Evolutionary conservation across 2,888 invertebrate genomes (phyloP), one percentile per base, ranked within the genome.

Genomic region (Drosophila kambysellisi): DNA sequence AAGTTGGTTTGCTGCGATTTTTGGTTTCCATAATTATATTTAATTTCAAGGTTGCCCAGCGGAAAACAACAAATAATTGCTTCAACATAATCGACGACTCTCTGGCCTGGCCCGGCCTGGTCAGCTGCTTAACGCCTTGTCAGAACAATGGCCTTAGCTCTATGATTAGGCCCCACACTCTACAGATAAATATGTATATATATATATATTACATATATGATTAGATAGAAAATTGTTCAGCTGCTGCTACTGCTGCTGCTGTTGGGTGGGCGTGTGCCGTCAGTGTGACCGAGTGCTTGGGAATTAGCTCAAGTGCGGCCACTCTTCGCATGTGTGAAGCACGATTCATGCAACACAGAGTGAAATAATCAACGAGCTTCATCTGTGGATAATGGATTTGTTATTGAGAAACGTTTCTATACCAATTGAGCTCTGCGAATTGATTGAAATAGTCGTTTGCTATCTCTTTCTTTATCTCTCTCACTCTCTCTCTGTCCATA

Each of bases 111-210:
- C 6, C 5, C 11, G 41, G 43, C 43, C n/a, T 46, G 73, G 76
- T 82, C 85, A 86, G 76, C 84, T 85, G 85, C 90, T 85, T 89
- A 89, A 88, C 85, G 83, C 85, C 85, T 88, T 78, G 88, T 82
- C 85, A 88, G 90, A 85, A 80, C 83, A 85, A 89, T 89, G 81
- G 81, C 79, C 83, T 65, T 54, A 79, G 29, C 79, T 66, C 72
- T 56, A 67, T 76, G 82, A 82, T 82, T 82, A 84, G 89, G 68
- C 59, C 41, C 29, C 48, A 11, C 59, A 43, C 78, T 66, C 63
- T 51, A 48, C 59, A 60, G 33, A 37, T 39, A 63, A 11, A 60
- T 46, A 30, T 56, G 35, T 37, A 15, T 41, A 39, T 43, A 63
- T 50, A 66, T 62, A 48, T 35, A 60, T 39, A 54, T 5, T 33